Evolutionary conservation across 2,797 vertebrate species (phyloP).

Genomic region (Microchirus variegatus): DNA sequence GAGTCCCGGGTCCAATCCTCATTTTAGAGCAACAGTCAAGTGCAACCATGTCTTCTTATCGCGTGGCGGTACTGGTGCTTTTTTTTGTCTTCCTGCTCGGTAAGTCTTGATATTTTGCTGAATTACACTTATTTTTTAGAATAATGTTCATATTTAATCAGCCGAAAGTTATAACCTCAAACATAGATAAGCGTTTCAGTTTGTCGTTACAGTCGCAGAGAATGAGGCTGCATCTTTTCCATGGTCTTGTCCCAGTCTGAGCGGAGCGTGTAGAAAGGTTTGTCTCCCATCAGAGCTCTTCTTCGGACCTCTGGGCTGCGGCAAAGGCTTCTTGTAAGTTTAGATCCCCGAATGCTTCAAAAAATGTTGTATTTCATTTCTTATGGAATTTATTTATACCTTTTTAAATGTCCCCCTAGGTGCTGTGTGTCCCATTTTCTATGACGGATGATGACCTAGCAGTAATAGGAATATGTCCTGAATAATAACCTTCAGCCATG

Average conservation of each 20-base stretch:
- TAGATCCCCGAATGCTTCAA: background rate
- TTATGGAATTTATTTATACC: background rate
- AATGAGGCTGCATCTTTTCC: constrained; percentile 78
- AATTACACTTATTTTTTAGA: background rate
- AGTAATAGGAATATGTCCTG: constrained; percentile 7
- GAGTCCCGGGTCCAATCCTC: constrained; percentile 20
- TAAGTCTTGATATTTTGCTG: constrained; percentile 55
- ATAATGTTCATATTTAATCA: background rate
- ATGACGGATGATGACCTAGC: constrained; percentile 46
- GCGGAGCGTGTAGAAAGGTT: constrained; percentile 78
- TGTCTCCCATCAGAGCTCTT: constrained; percentile 81
- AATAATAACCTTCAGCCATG: background rate
- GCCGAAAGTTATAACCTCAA: background rate
- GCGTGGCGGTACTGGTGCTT: constrained; percentile 60
- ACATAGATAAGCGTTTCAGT: background rate
- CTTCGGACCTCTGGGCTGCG: constrained; percentile 84
- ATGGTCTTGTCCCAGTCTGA: constrained; percentile 78
- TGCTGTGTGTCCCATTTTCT: constrained; percentile 84
- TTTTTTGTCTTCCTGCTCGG: constrained; percentile 72
- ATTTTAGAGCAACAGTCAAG: constrained; percentile 44
- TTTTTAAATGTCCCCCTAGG: constrained; percentile 52
- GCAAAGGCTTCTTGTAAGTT: constrained; percentile 81
- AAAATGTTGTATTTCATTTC: background rate
- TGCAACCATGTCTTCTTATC: constrained; percentile 68
- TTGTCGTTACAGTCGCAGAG: constrained; percentile 64